Conservation (phyloP, 2,113 vertebrate genomes). For the Dipodomys stephensi region DNA sequence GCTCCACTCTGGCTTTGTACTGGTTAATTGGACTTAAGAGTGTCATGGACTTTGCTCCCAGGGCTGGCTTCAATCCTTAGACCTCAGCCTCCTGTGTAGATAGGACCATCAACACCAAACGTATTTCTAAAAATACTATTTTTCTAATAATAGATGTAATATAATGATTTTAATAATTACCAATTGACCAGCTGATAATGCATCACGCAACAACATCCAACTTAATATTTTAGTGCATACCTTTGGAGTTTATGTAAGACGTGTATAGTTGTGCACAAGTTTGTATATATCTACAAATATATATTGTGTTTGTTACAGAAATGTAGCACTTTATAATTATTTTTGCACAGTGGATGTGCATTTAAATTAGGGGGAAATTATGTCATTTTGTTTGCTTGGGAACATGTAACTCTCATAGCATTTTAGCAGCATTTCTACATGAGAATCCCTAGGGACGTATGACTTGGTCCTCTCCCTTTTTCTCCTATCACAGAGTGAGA, state of each 20-base stretch:
- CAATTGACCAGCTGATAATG: no score
- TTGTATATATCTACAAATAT: not conserved
- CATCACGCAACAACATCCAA: no score
- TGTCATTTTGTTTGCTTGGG: not conserved
- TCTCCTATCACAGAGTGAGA: not conserved
- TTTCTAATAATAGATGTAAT: no score
- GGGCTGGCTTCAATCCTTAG: no score
- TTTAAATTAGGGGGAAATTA: not conserved
- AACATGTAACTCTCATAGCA: not conserved
- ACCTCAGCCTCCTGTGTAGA: no score
- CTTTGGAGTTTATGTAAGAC: not conserved
- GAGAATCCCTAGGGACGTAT: not conserved
- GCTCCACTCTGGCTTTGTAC: no score
- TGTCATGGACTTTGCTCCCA: no score
- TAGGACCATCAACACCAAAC: no score
- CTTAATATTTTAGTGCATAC: not conserved
- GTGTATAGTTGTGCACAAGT: not conserved
- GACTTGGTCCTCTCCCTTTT: not conserved
- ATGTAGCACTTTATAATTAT: not conserved
- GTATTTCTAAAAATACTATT: no score
- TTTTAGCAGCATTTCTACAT: not conserved
- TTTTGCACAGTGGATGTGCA: not conserved
- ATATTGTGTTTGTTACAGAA: conserved; percentile 14
- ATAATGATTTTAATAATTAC: no score
- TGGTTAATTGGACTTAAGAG: no score